phyloP scores from a whole-genome alignment of 1,140 invertebrate species.

The Drosophila lacteicornis region DNA sequence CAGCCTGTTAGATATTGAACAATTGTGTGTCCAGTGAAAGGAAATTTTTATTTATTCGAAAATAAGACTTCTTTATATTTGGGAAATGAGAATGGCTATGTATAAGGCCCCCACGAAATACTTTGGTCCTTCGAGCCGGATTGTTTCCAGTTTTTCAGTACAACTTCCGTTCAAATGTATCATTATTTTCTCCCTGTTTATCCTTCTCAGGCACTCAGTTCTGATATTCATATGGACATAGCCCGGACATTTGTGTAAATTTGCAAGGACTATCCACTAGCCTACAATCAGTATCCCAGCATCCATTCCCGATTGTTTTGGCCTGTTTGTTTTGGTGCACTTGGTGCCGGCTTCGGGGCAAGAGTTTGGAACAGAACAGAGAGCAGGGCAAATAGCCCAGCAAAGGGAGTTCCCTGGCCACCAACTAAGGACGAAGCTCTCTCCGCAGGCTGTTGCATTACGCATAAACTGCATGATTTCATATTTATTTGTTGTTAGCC shows the following conservation, averaged over 20 bases:
- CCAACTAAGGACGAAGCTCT: conserved; percentile 6
- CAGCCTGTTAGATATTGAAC: conserved; percentile 6
- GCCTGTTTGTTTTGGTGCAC: conserved; percentile 49
- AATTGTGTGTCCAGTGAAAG: not conserved
- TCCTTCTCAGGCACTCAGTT: not conserved
- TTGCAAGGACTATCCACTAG: conserved; percentile 8
- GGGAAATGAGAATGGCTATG: too few relatives aligned
- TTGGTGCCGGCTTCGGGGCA: conserved; percentile 14
- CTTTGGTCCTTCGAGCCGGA: too few relatives aligned
- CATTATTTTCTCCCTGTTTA: not conserved
- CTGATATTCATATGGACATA: conserved; percentile 12
- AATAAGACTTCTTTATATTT: too few relatives aligned
- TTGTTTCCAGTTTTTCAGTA: too few relatives aligned
- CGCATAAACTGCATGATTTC: conserved; percentile 74
- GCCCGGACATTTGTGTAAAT: conserved; percentile 5
- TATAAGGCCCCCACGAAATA: too few relatives aligned
- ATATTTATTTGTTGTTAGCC: conserved; percentile 71
- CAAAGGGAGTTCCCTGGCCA: conserved; percentile 17
- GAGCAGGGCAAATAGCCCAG: conserved; percentile 37
- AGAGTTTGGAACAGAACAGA: conserved; percentile 1
- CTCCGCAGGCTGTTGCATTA: conserved; percentile 56
- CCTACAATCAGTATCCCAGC: conserved; percentile 9
- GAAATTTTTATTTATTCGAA: not conserved
- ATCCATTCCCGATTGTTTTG: conserved; percentile 8
- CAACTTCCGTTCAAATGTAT: not conserved